Base-by-base conservation (phyloP, 2,888 invertebrate genomes). In the Brenthis daphne region DNA sequence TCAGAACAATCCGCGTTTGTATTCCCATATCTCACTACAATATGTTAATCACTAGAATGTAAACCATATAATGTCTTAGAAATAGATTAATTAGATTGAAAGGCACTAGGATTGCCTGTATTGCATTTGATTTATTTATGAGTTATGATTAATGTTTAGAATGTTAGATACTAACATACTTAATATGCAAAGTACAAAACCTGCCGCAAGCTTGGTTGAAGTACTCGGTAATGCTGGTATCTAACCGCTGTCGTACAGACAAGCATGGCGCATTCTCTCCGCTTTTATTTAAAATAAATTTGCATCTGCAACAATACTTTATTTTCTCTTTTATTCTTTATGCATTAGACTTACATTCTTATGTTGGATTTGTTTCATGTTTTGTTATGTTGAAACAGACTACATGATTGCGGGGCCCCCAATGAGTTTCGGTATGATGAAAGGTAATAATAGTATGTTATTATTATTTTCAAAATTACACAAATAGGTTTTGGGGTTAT, bases 341-440 rank as follows among this genome's bases (percentile, higher is more conserved):
- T 79, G 79, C 86, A 85, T 88, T 92, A 87, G 92, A 94, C 94
- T 94, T 89, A 94, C 94, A 94, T 93, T 95, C 94, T 95, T 95
- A 85, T 88, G 86, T 92, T 93, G 94, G 94, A 95, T 94, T 94
- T 93, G 94, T 95, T 95, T 94, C 94, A 95, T 95, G 94, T 95
- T 94, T 94, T 95, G 95, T 95, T 95, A 88, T 92, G 87, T 92
- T 85, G 87, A 90, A 91, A 92, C 92, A 92, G 92, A 92, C 92
- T 92, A 92, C 92, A 95, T 96, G 95, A 95, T 95, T 93, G 95
- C 96, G 94, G 96, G 96, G 92, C 95, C 95, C 93, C 96, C 96
- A 92, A 95, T 96, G 94, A 95, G 96, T 94, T 96, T 96, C 95
- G 96, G 96, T 95, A 96, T 96, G 94, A 95, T 96, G 93, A 96